Evolutionary conservation across 2,888 invertebrate genomes (phyloP).

Genomic region (Thymelicus sylvestris): DNA sequence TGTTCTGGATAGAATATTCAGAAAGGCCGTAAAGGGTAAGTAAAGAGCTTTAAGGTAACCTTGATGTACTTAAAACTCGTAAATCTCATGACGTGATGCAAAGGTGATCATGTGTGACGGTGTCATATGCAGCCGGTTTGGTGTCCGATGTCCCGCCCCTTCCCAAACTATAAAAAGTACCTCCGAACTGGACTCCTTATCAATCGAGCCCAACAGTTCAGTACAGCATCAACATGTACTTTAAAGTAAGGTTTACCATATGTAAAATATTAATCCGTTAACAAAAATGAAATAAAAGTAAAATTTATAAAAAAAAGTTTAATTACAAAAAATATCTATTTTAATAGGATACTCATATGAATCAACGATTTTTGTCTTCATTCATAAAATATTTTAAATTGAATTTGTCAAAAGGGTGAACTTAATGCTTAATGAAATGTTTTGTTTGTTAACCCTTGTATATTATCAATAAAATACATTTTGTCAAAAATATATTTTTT

Average conservation of each 20-base stretch:
- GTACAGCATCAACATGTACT: constrained; percentile 72
- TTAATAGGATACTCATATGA: no score
- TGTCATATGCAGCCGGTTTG: constrained; percentile 77
- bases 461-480: no score
- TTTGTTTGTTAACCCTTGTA: no score
- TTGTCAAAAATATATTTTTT: background rate
- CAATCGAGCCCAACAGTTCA: constrained; percentile 69
- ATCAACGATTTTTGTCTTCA: no score
- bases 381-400: no score
- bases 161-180: constrained; percentile 77
- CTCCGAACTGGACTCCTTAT: constrained; percentile 63
- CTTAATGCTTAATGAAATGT: no score
- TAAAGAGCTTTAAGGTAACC: constrained; percentile 62
- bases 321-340: no score
- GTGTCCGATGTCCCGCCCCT: constrained; percentile 63
- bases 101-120: constrained; percentile 72
- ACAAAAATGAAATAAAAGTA: no score
- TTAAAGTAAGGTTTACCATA: constrained; percentile 66
- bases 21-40: background rate
- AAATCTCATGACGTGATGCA: constrained; percentile 71
- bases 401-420: no score
- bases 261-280: background rate
- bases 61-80: constrained; percentile 70
- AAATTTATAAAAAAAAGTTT: no score
- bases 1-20: no score